Base-by-base conservation (phyloP, 2,888 invertebrate species). In the Eupithecia abbreviata region DNA sequence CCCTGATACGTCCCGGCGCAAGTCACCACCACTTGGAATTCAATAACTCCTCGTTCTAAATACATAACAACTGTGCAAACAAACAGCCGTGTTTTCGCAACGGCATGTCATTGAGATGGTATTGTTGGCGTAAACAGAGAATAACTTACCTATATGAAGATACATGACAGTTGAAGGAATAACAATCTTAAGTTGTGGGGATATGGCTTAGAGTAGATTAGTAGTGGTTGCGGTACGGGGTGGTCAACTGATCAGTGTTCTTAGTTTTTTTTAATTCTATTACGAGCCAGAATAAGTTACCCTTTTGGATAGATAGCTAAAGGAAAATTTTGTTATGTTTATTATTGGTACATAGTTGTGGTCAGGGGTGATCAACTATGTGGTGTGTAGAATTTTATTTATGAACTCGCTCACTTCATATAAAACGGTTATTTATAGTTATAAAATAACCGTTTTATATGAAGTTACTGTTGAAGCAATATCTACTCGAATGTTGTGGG, bases 1-100 rank as follows among this genome's bases (percentile, higher is more conserved):
- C n/a, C 55, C 55, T 58, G 42, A 66, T 42, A 42, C 42, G 66
- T 66, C 66, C 42, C 45, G n/a, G 4, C 55, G 66, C 42, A 68
- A 43, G 15, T 45, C 69, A 30, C 71, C 70, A 68, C 73, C 75
- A 79, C 71, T 78, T 74, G 76, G 67, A 74, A 77, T 80, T 78
- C 80, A 79, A 80, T 81, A 81, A 77, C 79, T 77, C 55, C 62
- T 76, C 71, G 74, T 67, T 81, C 77, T 73, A 78, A 74, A 81
- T 82, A 78, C 81, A 77, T 77, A 79, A 78, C 84, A 82, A 80
- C 80, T 85, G 83, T 15, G 41, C 66, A 78, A 78, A 79, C 78
- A 81, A 77, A 76, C 68, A 73, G 41, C 68, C n/a, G 73, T 77
- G 75, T 76, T 78, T 78, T 76, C 74, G 55, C 68, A 69, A 75